Evolutionary conservation across 2,797 vertebrate genomes (phyloP).

Genomic region (Phataginus tetradactyla): DNA sequence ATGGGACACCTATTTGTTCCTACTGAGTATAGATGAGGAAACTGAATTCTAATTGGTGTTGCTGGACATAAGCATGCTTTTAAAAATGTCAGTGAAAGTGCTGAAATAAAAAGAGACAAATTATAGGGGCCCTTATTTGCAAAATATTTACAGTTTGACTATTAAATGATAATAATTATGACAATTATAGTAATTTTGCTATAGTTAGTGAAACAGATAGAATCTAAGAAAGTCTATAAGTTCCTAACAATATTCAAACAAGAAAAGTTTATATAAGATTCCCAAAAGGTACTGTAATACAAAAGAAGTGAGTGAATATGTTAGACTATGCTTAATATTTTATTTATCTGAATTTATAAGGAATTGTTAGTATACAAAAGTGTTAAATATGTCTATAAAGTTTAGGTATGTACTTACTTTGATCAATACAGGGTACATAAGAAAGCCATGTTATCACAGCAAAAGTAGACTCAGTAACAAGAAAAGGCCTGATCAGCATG

Average conservation of each 20-base stretch:
- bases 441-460: background rate
- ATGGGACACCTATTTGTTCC: background rate
- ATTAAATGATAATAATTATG: background rate
- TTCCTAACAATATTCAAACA: constrained; percentile 19
- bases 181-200: background rate
- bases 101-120: background rate
- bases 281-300: background rate
- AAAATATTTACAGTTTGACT: background rate
- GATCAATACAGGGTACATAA: background rate
- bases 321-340: constrained; percentile 27
- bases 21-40: background rate
- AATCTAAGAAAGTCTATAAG: background rate
- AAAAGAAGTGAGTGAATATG: background rate
- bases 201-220: background rate
- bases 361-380: background rate
- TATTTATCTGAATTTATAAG: constrained; percentile 11
- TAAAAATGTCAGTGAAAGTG: background rate
- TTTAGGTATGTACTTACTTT: background rate
- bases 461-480: background rate
- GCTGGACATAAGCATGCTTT: background rate
- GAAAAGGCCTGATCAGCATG: background rate
- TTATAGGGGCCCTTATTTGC: background rate
- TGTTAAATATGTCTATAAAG: constrained; percentile 4
- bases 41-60: background rate
- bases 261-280: background rate